phyloP scores from a whole-genome alignment of 2,113 vertebrate species.

The Pantherophis guttatus region DNA sequence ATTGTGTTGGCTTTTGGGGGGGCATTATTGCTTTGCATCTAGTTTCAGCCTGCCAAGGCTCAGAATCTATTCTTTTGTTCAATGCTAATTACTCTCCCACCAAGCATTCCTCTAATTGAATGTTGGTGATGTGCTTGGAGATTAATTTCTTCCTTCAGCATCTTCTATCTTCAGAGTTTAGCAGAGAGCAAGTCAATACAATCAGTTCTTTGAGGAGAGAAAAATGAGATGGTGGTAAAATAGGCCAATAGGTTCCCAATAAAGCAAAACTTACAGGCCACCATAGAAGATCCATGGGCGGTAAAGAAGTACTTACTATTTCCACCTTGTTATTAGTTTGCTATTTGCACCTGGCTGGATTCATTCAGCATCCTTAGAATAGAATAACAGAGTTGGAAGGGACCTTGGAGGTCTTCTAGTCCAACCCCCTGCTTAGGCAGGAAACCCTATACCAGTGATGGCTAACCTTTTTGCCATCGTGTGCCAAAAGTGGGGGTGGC shows the following conservation, averaged over 20 bases:
- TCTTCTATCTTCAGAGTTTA: constrained; percentile 20
- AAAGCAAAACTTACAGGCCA: constrained; percentile 25
- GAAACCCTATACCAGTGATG: too few relatives aligned
- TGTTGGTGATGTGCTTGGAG: constrained; percentile 49
- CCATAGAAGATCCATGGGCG: constrained; percentile 26
- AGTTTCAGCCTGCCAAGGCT: constrained; percentile 47
- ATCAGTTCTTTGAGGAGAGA: constrained; percentile 19
- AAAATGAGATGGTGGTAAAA: neutral
- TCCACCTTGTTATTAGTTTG: neutral
- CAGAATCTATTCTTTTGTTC: constrained; percentile 40
- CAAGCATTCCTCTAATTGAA: constrained; percentile 56
- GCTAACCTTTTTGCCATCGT: too few relatives aligned
- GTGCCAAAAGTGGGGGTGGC: too few relatives aligned
- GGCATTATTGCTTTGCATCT: constrained; percentile 46
- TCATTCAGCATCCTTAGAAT: neutral
- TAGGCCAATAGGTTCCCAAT: neutral
- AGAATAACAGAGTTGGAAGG: too few relatives aligned
- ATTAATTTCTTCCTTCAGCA: constrained; percentile 47
- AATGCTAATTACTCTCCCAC: constrained; percentile 49
- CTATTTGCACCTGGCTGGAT: neutral
- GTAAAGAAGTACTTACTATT: neutral
- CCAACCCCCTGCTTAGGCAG: too few relatives aligned
- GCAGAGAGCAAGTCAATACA: constrained; percentile 35
- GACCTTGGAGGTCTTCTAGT: too few relatives aligned
- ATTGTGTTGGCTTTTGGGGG: too few relatives aligned